Base-by-base conservation (phyloP, 2,888 invertebrate species). In the Alcis repandata region DNA sequence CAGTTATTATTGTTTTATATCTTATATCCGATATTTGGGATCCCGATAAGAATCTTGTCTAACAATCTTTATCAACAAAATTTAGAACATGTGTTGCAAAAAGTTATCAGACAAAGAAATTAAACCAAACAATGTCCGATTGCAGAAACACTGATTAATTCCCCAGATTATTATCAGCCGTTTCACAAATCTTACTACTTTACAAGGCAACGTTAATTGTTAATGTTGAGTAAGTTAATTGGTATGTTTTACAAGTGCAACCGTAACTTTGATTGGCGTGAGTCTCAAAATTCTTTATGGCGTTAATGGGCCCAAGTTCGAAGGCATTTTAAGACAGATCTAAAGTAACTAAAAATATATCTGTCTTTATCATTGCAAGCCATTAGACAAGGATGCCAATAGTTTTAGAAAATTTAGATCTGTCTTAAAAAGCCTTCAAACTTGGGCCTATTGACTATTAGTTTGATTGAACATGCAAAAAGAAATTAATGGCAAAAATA, bases 61-160 rank as follows among this genome's bases (percentile, higher is more conserved):
- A 7, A 7, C 13, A 13, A n/a, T n/a, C 22, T n/a, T 46, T 46
- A 27, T 46, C 17, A 15, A 17, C 17, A n/a, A 7, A 41, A 9
- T 3, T 3, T 43, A 19, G 17, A 19, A 43, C 43, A 43, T 0
- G 19, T 19, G 19, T 20, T 20, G 10, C n/a, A 9, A 46, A 22
- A n/a, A 9, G 13, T 22, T 2, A n/a, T 20, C 19, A 20, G 8
- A 52, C 38, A 52, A 20, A 20, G 52, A n/a, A 52, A 36, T 52
- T 10, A 8, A 52, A 20, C 13, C 52, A 52, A 20, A 13, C 52
- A 20, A 2, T 38, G 52, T 20, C 52, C 20, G 52, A 52, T 36
- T 19, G 13, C 7, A 46, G 38, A 17, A 33, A 17, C 36, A 52
- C 13, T 36, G 46, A 46, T 46, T n/a, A 22, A 27, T 27, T 27